These are phyloP conservation scores for Suncus etruscus DNA, from an alignment of 2,113 vertebrate genomes.

Conservation along the genomic window DNA sequence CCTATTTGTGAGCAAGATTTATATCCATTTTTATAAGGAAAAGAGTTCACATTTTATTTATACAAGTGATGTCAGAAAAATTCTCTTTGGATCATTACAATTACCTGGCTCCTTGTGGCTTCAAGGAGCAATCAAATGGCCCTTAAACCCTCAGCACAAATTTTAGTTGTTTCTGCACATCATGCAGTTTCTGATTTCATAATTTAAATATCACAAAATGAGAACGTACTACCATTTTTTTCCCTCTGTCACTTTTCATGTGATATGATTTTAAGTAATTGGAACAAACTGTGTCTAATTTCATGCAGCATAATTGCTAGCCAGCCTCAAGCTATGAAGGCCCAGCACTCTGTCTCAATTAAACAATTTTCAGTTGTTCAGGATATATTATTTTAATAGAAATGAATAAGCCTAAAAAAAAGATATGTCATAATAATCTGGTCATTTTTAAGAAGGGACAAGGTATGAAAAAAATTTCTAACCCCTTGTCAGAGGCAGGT, in stretches of 20 bases:
- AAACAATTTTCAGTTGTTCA: conserved; percentile 90
- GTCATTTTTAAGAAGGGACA: conserved; percentile 80
- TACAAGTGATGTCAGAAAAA: conserved; percentile 56
- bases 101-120: conserved; percentile 64
- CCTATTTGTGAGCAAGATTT: conserved; percentile 75
- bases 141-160: conserved; percentile 64
- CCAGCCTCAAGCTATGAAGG: conserved; percentile 88
- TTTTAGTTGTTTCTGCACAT: conserved; percentile 75
- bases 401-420: conserved; percentile 85
- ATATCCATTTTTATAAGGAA: conserved; percentile 62
- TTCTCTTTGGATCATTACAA: conserved; percentile 75
- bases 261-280: conserved; percentile 93
- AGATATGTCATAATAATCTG: conserved; percentile 86
- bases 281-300: conserved; percentile 93
- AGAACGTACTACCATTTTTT: conserved; percentile 82
- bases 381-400: conserved; percentile 82
- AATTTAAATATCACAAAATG: conserved; percentile 82
- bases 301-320: conserved; percentile 91
- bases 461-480: conserved; percentile 80
- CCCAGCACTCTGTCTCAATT: conserved; percentile 87
- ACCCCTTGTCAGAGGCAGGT: conserved; percentile 72
- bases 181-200: conserved; percentile 78
- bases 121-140: conserved; percentile 53
- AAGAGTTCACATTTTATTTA: conserved; percentile 72
- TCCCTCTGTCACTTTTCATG: conserved; percentile 88